Conservation (phyloP, 2,113 vertebrate species). For the Siphamia tubifer region DNA sequence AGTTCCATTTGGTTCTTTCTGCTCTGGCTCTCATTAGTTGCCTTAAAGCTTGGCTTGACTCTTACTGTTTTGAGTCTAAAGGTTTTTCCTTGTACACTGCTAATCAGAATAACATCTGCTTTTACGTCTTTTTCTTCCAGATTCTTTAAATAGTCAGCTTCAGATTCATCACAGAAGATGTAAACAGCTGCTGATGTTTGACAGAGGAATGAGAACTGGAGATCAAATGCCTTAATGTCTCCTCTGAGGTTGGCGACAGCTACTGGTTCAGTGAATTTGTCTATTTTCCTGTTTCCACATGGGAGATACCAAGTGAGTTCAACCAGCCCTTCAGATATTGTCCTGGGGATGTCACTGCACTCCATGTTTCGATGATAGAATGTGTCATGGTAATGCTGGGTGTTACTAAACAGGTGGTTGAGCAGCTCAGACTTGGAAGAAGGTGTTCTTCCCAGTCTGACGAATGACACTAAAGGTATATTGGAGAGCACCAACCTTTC, state of each 20-base stretch:
- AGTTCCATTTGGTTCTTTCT: conserved; percentile 42
- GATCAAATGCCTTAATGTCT: conserved; percentile 54
- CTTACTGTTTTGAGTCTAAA: conserved; percentile 8
- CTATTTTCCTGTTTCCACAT: conserved; percentile 9
- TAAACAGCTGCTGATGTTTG: conserved; percentile 73
- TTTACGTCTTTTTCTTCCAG: conserved; percentile 27
- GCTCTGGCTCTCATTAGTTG: not conserved
- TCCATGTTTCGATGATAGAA: conserved; percentile 65
- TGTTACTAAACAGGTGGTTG: conserved; percentile 68
- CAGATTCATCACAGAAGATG: conserved; percentile 65
- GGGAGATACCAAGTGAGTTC: conserved; percentile 79
- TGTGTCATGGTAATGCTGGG: conserved; percentile 41
- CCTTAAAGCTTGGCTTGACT: conserved; percentile 2
- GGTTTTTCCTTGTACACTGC: not conserved
- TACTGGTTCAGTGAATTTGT: conserved; percentile 63
- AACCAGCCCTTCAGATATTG: conserved; percentile 74
- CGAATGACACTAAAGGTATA: conserved; percentile 79
- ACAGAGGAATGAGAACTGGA: conserved; percentile 73
- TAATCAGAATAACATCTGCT: conserved; percentile 37
- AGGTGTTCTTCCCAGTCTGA: conserved; percentile 63
- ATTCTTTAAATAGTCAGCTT: conserved; percentile 42
- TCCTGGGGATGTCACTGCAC: conserved; percentile 47
- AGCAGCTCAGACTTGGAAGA: conserved; percentile 77
- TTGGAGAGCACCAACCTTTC: conserved; percentile 30
- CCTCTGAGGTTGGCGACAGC: conserved; percentile 73